Percentiles rank a stretch among this genome's conserved stretches.
phyloP scores from a whole-genome alignment of 2,113 vertebrate genomes.

The Thalassoma bifasciatum region DNA sequence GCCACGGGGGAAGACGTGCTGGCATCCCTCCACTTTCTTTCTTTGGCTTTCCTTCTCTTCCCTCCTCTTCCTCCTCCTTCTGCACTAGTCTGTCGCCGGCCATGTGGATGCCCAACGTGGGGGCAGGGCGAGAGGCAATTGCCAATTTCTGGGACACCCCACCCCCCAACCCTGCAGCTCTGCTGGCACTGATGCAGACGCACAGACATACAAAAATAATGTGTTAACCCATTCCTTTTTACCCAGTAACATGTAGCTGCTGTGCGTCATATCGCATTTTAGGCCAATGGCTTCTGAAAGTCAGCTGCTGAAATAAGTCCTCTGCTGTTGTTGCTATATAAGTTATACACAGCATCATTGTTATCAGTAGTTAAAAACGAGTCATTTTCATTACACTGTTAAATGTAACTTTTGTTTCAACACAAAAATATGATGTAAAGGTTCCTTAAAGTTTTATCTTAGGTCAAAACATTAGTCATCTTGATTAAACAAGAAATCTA shows the following conservation, averaged over 20 bases:
- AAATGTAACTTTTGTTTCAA: too few relatives aligned
- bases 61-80: slow-evolving; percentile 17
- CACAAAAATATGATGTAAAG: too few relatives aligned
- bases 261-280: neutral
- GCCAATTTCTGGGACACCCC: slow-evolving; percentile 64
- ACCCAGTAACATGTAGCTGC: slow-evolving; percentile 18
- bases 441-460: too few relatives aligned
- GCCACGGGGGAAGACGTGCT: slow-evolving; percentile 46
- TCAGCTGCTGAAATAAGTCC: neutral
- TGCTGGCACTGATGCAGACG: slow-evolving; percentile 28
- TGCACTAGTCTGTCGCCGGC: slow-evolving; percentile 43
- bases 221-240: slow-evolving; percentile 10
- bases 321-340: too few relatives aligned
- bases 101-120: slow-evolving; percentile 38
- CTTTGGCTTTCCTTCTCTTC: neutral
- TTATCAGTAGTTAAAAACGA: too few relatives aligned
- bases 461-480: too few relatives aligned
- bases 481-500: too few relatives aligned
- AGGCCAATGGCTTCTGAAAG: slow-evolving; percentile 10
- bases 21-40: slow-evolving; percentile 55
- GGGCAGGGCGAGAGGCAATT: slow-evolving; percentile 34
- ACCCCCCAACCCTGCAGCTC: slow-evolving; percentile 18
- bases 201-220: slow-evolving; percentile 27
- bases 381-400: too few relatives aligned
- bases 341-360: too few relatives aligned